Evolutionary conservation across 2,888 invertebrate species (phyloP).

Genomic region (Clistopyga incitator): DNA sequence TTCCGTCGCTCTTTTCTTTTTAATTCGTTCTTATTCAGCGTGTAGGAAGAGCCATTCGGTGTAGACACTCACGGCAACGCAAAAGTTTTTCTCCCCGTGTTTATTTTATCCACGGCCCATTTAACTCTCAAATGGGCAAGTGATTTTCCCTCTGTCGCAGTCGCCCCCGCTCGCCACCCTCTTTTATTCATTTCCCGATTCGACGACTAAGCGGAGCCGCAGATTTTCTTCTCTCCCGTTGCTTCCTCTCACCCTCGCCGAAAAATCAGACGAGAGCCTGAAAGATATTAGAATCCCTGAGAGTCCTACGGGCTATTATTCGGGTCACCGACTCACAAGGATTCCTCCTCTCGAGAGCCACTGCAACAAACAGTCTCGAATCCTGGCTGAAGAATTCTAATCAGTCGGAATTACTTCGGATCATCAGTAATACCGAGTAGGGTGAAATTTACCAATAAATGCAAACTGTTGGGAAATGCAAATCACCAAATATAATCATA

Average conservation of each 20-base stretch:
- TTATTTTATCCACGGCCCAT: conserved; percentile 79
- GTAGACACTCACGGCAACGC: conserved; percentile 39
- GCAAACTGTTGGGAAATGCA: conserved; percentile 1
- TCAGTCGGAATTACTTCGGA: conserved; percentile 48
- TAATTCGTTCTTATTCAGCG: conserved; percentile 14
- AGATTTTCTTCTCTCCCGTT: conserved; percentile 30
- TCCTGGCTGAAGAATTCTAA: conserved; percentile 53
- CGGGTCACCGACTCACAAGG: conserved; percentile 60
- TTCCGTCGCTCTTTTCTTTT: neutral
- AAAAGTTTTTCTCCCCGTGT: conserved; percentile 68
- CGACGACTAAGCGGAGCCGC: conserved; percentile 47
- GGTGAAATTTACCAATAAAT: neutral
- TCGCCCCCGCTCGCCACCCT: conserved; percentile 47
- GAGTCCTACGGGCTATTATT: conserved; percentile 50
- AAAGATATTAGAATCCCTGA: conserved; percentile 49
- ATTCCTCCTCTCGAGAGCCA: conserved; percentile 46
- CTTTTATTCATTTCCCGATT: conserved; percentile 62
- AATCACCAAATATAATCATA: neutral
- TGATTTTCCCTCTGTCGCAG: conserved; percentile 68
- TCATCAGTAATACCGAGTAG: conserved; percentile 30
- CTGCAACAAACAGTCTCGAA: conserved; percentile 24
- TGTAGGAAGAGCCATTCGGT: conserved; percentile 27
- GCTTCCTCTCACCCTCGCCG: conserved; percentile 28
- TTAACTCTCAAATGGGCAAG: conserved; percentile 78
- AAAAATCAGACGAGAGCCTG: conserved; percentile 57